Evolutionary conservation across 1,140 invertebrate genomes (phyloP).

Genomic region (Ridgeia piscesae): DNA sequence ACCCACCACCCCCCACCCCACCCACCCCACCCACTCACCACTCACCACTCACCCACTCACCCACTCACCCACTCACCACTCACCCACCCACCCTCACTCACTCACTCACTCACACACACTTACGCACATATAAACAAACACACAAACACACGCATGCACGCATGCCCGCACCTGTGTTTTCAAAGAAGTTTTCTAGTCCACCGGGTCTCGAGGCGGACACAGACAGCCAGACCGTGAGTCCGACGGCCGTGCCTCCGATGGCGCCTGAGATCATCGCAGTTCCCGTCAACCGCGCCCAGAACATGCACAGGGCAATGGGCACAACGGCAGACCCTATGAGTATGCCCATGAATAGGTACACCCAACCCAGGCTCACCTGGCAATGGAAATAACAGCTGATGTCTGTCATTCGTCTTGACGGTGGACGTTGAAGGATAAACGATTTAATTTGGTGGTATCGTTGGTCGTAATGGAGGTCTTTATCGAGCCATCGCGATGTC

Average conservation of each 20-base stretch:
- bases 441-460: not conserved
- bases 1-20: too few relatives aligned
- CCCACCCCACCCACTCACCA: too few relatives aligned
- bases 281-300: constrained; percentile 55
- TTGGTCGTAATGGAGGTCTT: not conserved
- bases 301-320: constrained; percentile 54
- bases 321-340: constrained; percentile 58
- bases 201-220: constrained; percentile 48
- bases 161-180: constrained; percentile 47
- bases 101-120: not conserved
- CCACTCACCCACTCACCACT: too few relatives aligned
- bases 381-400: constrained; percentile 19
- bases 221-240: constrained; percentile 51
- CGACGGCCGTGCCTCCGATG: constrained; percentile 49
- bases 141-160: not conserved
- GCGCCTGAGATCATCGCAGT: constrained; percentile 52
- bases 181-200: constrained; percentile 49
- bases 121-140: too few relatives aligned
- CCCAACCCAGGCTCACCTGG: constrained; percentile 53
- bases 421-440: not conserved
- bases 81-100: not conserved
- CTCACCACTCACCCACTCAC: too few relatives aligned
- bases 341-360: constrained; percentile 59
- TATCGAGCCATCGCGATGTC: not conserved
- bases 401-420: not conserved